A percentile compares a stretch with the other conserved stretches of the same genome.
Conservation (phyloP, 2,888 invertebrate species). For the Linnaemya vulpina region DNA sequence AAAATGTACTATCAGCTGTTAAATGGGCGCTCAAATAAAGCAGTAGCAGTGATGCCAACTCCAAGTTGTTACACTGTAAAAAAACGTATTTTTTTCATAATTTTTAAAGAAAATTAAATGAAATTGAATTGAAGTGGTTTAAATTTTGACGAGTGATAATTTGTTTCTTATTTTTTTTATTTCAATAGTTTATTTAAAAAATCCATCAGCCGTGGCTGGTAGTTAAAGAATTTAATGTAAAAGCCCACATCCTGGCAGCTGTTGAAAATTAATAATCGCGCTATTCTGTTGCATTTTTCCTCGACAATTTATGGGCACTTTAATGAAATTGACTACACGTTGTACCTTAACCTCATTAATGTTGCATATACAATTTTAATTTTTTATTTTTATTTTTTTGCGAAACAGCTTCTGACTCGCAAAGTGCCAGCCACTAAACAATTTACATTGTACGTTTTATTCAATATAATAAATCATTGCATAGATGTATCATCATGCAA, state of each 20-base stretch:
- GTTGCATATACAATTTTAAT: neutral
- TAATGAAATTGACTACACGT: slow-evolving; percentile 54
- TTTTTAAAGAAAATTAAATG: no score
- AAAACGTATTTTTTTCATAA: no score
- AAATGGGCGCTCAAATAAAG: no score
- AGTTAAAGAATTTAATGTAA: neutral
- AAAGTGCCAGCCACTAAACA: slow-evolving; percentile 41
- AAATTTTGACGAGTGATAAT: no score
- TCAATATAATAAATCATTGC: slow-evolving; percentile 66
- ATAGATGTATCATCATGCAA: slow-evolving; percentile 66
- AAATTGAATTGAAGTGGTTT: no score
- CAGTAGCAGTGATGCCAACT: no score
- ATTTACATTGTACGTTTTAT: slow-evolving; percentile 58
- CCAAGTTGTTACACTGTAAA: no score
- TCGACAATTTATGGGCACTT: slow-evolving; percentile 11
- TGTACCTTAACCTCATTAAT: slow-evolving; percentile 65
- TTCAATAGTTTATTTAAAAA: no score
- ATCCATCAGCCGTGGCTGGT: neutral
- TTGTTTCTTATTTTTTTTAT: no score
- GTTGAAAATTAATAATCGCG: slow-evolving; percentile 32
- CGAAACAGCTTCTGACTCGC: slow-evolving; percentile 66
- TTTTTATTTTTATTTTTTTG: neutral
- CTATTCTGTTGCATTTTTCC: slow-evolving; percentile 19
- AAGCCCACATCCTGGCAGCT: slow-evolving; percentile 2
- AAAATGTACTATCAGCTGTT: no score